Evolutionary conservation across 2,113 vertebrate genomes (phyloP).

Genomic region (Antechinus stuartii): DNA sequence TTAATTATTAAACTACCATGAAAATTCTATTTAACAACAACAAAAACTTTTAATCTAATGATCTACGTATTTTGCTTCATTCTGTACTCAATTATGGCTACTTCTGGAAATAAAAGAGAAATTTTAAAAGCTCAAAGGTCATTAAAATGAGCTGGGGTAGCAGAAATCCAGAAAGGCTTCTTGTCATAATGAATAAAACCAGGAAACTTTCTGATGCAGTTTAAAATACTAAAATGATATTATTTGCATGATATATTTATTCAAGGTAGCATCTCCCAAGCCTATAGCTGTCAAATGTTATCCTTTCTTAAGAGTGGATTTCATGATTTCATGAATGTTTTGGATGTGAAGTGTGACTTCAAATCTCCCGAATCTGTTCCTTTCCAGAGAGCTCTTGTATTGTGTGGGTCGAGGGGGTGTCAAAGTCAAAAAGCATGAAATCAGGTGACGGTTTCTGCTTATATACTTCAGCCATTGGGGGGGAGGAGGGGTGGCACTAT

Average conservation of each 20-base stretch:
- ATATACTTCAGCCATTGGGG: not conserved
- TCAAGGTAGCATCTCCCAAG: constrained; percentile 18
- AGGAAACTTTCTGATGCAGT: not conserved
- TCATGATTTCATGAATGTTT: constrained; percentile 33
- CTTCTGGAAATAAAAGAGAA: too few relatives aligned
- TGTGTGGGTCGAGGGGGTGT: constrained; percentile 8
- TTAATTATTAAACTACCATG: too few relatives aligned
- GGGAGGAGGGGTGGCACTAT: not conserved
- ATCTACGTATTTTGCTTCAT: too few relatives aligned
- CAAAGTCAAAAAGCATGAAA: constrained; percentile 29
- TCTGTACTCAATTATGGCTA: too few relatives aligned
- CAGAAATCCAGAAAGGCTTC: too few relatives aligned
- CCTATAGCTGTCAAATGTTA: constrained; percentile 3
- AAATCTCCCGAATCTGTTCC: constrained; percentile 30
- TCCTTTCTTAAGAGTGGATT: constrained; percentile 22
- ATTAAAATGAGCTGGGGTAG: too few relatives aligned
- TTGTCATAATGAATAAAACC: not conserved
- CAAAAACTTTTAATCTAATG: too few relatives aligned
- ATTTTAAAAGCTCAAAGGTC: too few relatives aligned
- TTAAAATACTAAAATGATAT: constrained; percentile 11
- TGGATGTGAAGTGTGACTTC: constrained; percentile 49
- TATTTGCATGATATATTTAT: not conserved
- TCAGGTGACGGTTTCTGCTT: not conserved
- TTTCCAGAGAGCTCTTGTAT: constrained; percentile 35
- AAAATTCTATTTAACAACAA: too few relatives aligned